These are phyloP conservation scores for Pseudorhombus dupliciocellatus DNA, from an alignment of 2,113 vertebrate species.

Conservation along the genomic window DNA sequence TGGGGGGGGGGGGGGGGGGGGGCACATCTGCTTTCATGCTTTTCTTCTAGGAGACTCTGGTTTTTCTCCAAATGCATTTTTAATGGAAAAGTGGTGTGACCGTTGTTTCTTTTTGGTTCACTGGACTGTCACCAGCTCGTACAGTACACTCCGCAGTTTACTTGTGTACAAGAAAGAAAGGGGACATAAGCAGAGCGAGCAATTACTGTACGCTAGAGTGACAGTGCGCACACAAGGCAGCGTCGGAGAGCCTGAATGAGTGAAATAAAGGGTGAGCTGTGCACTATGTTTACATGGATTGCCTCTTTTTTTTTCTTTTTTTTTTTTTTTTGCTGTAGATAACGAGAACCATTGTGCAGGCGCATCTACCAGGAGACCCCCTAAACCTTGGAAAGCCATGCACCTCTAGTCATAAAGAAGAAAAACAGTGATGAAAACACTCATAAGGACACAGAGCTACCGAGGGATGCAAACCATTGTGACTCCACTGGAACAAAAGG, in stretches of 20 bases:
- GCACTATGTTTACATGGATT: conserved; percentile 45
- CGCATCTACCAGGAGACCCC: conserved; percentile 46
- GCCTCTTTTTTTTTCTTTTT: conserved; percentile 27
- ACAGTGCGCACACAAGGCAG: conserved; percentile 38
- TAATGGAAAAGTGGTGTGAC: conserved; percentile 59
- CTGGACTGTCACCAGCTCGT: conserved; percentile 43
- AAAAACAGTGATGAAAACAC: conserved; percentile 54
- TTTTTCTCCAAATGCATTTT: conserved; percentile 60
- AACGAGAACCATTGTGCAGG: conserved; percentile 50
- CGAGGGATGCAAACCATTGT: conserved; percentile 29
- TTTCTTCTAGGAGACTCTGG: conserved; percentile 20
- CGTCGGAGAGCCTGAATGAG: conserved; percentile 22
- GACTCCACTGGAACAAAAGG: conserved; percentile 31
- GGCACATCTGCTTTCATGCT: conserved; percentile 45
- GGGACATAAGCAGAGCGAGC: conserved; percentile 43
- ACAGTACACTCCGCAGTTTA: conserved; percentile 28
- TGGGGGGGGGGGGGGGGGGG: background rate
- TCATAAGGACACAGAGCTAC: conserved; percentile 38
- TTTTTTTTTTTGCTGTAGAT: conserved; percentile 26
- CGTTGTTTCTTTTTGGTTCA: conserved; percentile 47
- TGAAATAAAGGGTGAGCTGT: conserved; percentile 51
- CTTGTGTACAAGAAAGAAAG: conserved; percentile 4
- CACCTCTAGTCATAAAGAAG: conserved; percentile 60
- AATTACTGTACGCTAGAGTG: conserved; percentile 57
- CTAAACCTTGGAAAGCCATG: conserved; percentile 30